Percentiles rank a stretch among this genome's conserved stretches.
phyloP scores from a whole-genome alignment of 1,140 invertebrate species.

The Drosophila tsacasi region DNA sequence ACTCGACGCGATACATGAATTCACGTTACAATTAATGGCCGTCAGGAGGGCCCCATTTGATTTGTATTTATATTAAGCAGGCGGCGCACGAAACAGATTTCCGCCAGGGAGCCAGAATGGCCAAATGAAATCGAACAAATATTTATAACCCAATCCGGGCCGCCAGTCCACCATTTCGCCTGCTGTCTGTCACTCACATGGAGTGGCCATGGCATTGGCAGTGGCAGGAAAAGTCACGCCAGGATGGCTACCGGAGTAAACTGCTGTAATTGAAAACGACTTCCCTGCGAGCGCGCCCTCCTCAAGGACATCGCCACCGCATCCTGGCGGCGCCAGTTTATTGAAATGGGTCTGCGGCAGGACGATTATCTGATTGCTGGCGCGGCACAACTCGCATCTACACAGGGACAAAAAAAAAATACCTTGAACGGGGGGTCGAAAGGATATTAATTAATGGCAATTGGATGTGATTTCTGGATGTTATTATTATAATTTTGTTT shows the following conservation, averaged over 20 bases:
- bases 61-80: conserved; percentile 70
- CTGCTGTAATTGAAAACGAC: conserved; percentile 75
- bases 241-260: conserved; percentile 62
- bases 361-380: conserved; percentile 66
- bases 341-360: conserved; percentile 55
- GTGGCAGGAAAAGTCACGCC: conserved; percentile 62
- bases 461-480: background rate
- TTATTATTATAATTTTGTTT: background rate
- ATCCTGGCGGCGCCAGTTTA: conserved; percentile 65
- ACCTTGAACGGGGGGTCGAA: background rate
- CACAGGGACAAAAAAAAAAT: conserved; percentile 1
- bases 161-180: background rate
- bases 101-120: conserved; percentile 28
- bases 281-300: conserved; percentile 56
- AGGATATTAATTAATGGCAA: background rate
- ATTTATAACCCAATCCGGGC: conserved; percentile 68
- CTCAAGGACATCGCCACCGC: conserved; percentile 60
- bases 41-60: conserved; percentile 59
- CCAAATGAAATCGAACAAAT: conserved; percentile 75
- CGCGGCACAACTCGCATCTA: conserved; percentile 38
- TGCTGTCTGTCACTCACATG: conserved; percentile 47
- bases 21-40: conserved; percentile 72
- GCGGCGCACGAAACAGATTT: conserved; percentile 62
- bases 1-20: conserved; percentile 44
- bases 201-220: conserved; percentile 47